Evolutionary conservation across 2,888 invertebrate genomes (phyloP), one percentile per base, ranked within the genome.

Genomic region (Gymnosoma rotundatum): DNA sequence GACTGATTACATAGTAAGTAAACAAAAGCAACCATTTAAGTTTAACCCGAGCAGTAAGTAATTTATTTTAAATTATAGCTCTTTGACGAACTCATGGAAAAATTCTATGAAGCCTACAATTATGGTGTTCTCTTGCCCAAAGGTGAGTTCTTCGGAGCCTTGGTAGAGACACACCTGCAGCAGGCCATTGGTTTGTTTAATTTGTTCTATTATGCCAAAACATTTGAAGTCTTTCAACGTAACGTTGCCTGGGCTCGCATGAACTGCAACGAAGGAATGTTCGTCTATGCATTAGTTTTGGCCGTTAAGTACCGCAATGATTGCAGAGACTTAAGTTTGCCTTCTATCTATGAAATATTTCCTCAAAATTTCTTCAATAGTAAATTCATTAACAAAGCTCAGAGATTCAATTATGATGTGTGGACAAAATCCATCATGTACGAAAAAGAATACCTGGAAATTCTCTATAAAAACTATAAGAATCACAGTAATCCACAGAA

Each of bases 291-390:
- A 6, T 90, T 95, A 73, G 93, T 93, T 80, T 92, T 94, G 25
- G 95, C 95, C 16, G 93, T 95, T 16, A 90, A 95, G 50, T 95
- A 95, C 87, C 94, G 95, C 45, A 91, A 91, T 9, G 95, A 96
- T 85, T 94, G 94, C 78, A 93, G 94, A 88, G 95, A 94, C 36
- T 91, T 96, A 73, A 92, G 94, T 54, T 91, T 96, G 12, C 96
- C 96, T 18, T 94, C 96, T 66, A 93, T 95, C 74, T 95, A 96
- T 89, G 96, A 96, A 91, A 93, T 96, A 84, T 94, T 94, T 90
- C 96, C 96, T 0, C 94, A 95, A 87, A 94, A 94, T 91, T 96
- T 95, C 93, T 94, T 95, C 90, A 95, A 95, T 89, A 93, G 94
- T 76, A 94, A 95, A 89, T 93, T 95, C 83, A 94, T 96, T 90